These are phyloP conservation scores for Rutilus rutilus DNA, from an alignment of 2,113 vertebrate species.

Conservation along the genomic window DNA sequence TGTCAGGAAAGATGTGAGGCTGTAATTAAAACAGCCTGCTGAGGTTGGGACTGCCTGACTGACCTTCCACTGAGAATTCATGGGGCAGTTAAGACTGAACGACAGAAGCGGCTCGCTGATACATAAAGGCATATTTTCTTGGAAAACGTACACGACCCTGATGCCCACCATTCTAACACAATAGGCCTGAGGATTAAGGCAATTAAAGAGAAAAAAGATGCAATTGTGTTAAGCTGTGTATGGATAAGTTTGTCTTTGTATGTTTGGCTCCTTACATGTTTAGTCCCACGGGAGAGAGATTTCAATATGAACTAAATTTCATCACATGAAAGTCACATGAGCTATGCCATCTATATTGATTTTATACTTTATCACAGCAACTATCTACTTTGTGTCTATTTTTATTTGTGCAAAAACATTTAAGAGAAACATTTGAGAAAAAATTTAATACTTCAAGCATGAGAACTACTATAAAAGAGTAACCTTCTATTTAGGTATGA, in stretches of 20 bases:
- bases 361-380: neutral
- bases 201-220: neutral
- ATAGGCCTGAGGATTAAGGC: neutral
- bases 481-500: neutral
- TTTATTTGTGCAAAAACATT: neutral
- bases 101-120: slow-evolving; percentile 62
- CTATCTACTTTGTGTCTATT: neutral
- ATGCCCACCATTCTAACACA: neutral
- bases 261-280: neutral
- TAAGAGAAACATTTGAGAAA: neutral
- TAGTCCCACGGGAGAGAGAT: neutral
- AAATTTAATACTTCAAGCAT: neutral
- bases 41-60: slow-evolving; percentile 53
- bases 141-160: neutral
- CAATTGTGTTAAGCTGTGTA: neutral
- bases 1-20: slow-evolving; percentile 63
- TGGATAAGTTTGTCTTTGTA: neutral
- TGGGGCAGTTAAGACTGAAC: slow-evolving; percentile 57
- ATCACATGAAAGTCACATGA: neutral
- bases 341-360: neutral
- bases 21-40: slow-evolving; percentile 71
- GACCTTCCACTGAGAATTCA: slow-evolving; percentile 61
- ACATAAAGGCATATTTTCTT: slow-evolving; percentile 60
- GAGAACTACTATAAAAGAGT: neutral
- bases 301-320: neutral